Base-by-base conservation (phyloP, 2,113 vertebrate genomes). In the Gallinago undulata region DNA sequence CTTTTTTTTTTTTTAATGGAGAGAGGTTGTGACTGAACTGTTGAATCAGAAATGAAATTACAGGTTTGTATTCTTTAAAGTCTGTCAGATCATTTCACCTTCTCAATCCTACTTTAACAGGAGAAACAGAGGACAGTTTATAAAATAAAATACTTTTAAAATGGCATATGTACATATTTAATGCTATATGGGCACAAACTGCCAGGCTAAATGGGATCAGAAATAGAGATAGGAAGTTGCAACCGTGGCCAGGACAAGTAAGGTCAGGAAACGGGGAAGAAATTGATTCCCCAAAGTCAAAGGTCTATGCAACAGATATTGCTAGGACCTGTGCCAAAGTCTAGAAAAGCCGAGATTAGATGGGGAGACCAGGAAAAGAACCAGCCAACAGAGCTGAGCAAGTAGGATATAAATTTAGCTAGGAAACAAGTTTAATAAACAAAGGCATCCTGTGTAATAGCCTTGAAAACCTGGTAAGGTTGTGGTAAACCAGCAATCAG, bases 71-170 rank as follows among this genome's bases (percentile, higher is more conserved):
- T 73, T 85, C 76, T 89, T 96, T 70, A 92, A 90, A 92, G 69
- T 81, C 55, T 57, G 17, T 64, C 88, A 84, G 60, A 92, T 86
- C 23, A 48, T 73, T 91, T 86, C 0, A 35, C 86, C 60, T 88
- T 75, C 79, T 90, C 72, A 72, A 60, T 89, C 13, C 31, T 94
- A 13, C 82, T 96, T 77, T 77, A 90, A 72, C 11, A 66, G 24
- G 24, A 93, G 70, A 81, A 89, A 76, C 35, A 80, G 69, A 92
- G 47, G 90, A 84, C 70, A 47, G 45, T 55, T 83, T 92, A 93
- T 15, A 75, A 83, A 88, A 95, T 67, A 90, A 95, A 93, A 85
- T 88, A 88, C 64, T 84, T 83, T 95, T 74, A 11, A 72, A 93
- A 89, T 84, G 56, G 60, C 56, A 57, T 37, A 56, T 28, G 30